Evolutionary conservation across 2,888 invertebrate species (phyloP), one percentile per base, ranked within the genome.

Genomic region (Heliconius charithonia): DNA sequence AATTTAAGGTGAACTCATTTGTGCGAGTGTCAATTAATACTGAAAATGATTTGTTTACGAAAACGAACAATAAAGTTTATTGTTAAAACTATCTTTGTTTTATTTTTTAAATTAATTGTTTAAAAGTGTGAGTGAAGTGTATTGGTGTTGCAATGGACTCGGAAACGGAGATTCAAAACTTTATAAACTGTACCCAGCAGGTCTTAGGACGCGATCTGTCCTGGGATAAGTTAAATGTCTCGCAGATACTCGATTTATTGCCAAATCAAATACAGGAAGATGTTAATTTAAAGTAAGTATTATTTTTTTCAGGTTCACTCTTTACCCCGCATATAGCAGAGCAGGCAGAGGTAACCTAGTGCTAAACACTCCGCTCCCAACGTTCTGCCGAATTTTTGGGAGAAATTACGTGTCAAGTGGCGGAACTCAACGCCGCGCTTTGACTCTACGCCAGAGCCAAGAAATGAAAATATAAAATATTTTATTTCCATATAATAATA

Each of bases 121-220:
- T 19, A 12, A 67, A 72, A 74, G 59, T 65, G 70, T 81, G 66
- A 65, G 73, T 81, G 70, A 65, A 80, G 76, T 79, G 76, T 76
- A 66, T 29, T 85, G 87, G 75, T 81, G 78, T 87, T 80, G 87
- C 87, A 27, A 94, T 94, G 93, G 92, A 93, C 85, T 88, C 93
- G 77, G 94, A 95, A 80, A 85, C 87, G 67, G 93, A 94, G 79
- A 88, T 95, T 25, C 90, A 91, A 86, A 90, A 87, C 81, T 93
- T 94, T 79, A 89, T 94, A 82, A 94, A 95, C 89, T 95, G 95
- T 85, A 93, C 94, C 63, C 91, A 93, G 87, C 90, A 93, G 85
- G 88, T 93, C 59, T 81, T 94, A 81, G 90, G 91, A 7, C 84
- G 85, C 19, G 90, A 93, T 81, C 86, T 87, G 67, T 86, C 88